phyloP scores from a whole-genome alignment of 2,888 invertebrate species.

The Zaprionus obscuricornis region DNA sequence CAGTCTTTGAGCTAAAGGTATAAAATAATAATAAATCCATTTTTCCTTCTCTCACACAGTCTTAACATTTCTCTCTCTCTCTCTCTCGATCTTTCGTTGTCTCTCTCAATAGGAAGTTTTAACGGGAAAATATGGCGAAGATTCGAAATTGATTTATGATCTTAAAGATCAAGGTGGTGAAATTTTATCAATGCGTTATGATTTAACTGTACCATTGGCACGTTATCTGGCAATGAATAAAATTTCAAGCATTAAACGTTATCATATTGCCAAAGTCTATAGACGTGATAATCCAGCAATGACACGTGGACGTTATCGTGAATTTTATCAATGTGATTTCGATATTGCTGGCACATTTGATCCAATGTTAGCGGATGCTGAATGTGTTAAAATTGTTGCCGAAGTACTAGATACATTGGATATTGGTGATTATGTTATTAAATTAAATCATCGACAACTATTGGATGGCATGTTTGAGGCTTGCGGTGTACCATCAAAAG shows the following conservation, averaged over 20 bases:
- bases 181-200: slow-evolving; percentile 96
- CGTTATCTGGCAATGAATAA: slow-evolving; percentile 99
- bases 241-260: slow-evolving; percentile 95
- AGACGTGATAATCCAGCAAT: slow-evolving; percentile 98
- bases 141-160: slow-evolving; percentile 99
- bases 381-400: slow-evolving; percentile 96
- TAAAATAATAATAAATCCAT: slow-evolving; percentile 2
- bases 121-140: slow-evolving; percentile 99
- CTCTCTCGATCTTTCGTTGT: no score
- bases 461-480: slow-evolving; percentile 98
- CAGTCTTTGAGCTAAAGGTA: slow-evolving; percentile 98
- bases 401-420: slow-evolving; percentile 94
- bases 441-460: slow-evolving; percentile 96
- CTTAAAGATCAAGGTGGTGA: slow-evolving; percentile 99
- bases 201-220: slow-evolving; percentile 98
- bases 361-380: slow-evolving; percentile 98
- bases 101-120: slow-evolving; percentile 98
- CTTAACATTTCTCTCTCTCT: no score
- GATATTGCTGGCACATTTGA: slow-evolving; percentile 99
- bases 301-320: slow-evolving; percentile 96
- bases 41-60: no score
- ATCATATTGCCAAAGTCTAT: slow-evolving; percentile 99
- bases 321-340: slow-evolving; percentile 99
- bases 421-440: slow-evolving; percentile 94
- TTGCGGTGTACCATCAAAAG: slow-evolving; percentile 95